These are phyloP conservation scores for Oncorhynchus clarkii DNA, from an alignment of 2,113 vertebrate genomes.

Conservation along the genomic window DNA sequence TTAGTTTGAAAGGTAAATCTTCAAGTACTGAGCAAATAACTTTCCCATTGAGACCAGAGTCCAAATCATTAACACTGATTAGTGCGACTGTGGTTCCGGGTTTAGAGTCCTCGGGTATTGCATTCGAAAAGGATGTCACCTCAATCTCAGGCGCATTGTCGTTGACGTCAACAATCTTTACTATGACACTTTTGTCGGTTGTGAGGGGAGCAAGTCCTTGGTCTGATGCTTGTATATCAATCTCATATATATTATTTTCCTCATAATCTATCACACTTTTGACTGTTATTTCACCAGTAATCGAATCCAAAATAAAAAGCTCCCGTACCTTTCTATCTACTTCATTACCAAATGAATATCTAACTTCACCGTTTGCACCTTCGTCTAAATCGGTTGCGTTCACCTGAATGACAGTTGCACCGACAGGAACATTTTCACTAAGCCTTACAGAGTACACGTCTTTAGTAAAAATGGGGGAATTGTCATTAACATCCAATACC, in stretches of 20 bases:
- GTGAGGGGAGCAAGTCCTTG: constrained; percentile 14
- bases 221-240: constrained; percentile 57
- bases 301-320: constrained; percentile 46
- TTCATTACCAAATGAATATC: constrained; percentile 47
- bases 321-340: constrained; percentile 40
- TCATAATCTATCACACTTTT: constrained; percentile 53
- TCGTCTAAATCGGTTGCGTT: constrained; percentile 60
- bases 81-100: constrained; percentile 53
- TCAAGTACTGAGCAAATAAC: constrained; percentile 62
- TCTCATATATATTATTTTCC: constrained; percentile 28
- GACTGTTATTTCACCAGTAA: constrained; percentile 52
- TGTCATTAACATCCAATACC: constrained; percentile 67
- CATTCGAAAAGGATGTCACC: constrained; percentile 80
- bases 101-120: constrained; percentile 61
- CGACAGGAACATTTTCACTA: constrained; percentile 35
- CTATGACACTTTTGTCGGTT: constrained; percentile 39
- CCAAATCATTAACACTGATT: constrained; percentile 50
- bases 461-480: constrained; percentile 55
- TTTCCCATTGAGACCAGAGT: constrained; percentile 49
- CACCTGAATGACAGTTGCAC: constrained; percentile 38
- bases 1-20: constrained; percentile 43
- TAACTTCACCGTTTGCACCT: constrained; percentile 49
- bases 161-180: constrained; percentile 54
- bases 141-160: constrained; percentile 81
- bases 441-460: constrained; percentile 42